Percentiles rank a stretch among this genome's conserved stretches.
phyloP scores from a whole-genome alignment of 2,888 invertebrate genomes.

The Tetheella fluctuosa region DNA sequence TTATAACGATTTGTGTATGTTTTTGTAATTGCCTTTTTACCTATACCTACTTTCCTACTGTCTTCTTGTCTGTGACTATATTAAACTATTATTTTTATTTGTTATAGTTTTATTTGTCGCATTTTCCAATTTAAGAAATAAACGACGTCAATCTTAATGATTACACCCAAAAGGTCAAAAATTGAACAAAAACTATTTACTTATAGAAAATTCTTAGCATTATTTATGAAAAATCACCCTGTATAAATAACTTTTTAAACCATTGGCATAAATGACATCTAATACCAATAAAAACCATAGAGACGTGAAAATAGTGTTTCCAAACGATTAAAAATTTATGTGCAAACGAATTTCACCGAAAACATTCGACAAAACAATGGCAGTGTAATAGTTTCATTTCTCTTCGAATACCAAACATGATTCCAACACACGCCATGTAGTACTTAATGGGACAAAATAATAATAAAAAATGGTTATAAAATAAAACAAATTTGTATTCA shows the following conservation, averaged over 20 bases:
- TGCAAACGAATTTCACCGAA: not conserved
- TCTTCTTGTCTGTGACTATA: constrained; percentile 40
- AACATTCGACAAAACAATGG: constrained; percentile 2
- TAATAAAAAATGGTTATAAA: not conserved
- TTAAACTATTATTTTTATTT: constrained; percentile 42
- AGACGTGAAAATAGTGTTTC: constrained; percentile 7
- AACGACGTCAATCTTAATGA: too few relatives aligned
- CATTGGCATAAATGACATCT: not conserved
- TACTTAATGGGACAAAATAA: constrained; percentile 1
- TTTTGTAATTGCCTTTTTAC: constrained; percentile 33
- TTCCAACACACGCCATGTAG: constrained; percentile 5
- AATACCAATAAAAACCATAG: not conserved
- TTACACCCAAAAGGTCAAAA: too few relatives aligned
- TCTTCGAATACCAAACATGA: constrained; percentile 7
- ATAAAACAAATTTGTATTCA: not conserved
- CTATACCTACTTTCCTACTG: constrained; percentile 29
- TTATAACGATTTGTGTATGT: constrained; percentile 26
- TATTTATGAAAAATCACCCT: too few relatives aligned
- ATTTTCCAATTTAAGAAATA: not conserved
- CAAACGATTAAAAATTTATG: constrained; percentile 1
- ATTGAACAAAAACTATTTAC: too few relatives aligned
- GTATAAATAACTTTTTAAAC: not conserved
- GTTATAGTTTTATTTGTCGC: constrained; percentile 22
- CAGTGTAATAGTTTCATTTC: not conserved
- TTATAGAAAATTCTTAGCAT: too few relatives aligned